phyloP scores from a whole-genome alignment of 1,140 invertebrate species.

The Aporrectodea caliginosa region DNA sequence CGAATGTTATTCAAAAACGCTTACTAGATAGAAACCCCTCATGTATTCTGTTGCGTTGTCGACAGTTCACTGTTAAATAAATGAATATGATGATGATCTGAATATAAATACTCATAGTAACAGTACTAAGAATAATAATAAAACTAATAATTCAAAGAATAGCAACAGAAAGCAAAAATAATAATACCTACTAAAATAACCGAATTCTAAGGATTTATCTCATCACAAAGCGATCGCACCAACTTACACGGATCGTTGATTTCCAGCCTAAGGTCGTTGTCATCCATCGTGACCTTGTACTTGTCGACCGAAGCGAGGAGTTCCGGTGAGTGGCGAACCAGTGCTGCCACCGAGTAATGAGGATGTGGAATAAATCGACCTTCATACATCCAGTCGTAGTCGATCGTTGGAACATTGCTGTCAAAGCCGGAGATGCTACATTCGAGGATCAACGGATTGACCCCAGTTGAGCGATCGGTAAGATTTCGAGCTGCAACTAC shows the following conservation, averaged over 20 bases:
- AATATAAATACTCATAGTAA: too few relatives aligned
- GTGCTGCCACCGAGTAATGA: not conserved
- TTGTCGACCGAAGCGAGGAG: not conserved
- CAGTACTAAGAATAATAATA: too few relatives aligned
- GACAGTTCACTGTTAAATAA: too few relatives aligned
- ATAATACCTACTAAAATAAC: too few relatives aligned
- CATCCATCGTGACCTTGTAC: not conserved
- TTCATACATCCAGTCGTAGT: not conserved
- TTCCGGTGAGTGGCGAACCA: not conserved
- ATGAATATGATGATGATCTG: too few relatives aligned
- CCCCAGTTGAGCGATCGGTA: not conserved
- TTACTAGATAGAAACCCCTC: too few relatives aligned
- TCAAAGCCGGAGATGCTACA: not conserved
- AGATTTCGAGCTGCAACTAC: not conserved
- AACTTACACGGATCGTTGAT: not conserved
- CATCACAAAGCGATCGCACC: too few relatives aligned
- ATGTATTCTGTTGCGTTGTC: too few relatives aligned
- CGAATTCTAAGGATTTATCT: too few relatives aligned
- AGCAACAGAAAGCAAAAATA: too few relatives aligned
- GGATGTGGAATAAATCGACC: not conserved
- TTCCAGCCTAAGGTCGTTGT: not conserved
- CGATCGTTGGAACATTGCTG: not conserved
- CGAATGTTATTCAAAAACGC: too few relatives aligned
- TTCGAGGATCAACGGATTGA: not conserved
- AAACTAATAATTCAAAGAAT: too few relatives aligned